Conservation (phyloP, 1,140 invertebrate genomes). For the Maniola jurtina region DNA sequence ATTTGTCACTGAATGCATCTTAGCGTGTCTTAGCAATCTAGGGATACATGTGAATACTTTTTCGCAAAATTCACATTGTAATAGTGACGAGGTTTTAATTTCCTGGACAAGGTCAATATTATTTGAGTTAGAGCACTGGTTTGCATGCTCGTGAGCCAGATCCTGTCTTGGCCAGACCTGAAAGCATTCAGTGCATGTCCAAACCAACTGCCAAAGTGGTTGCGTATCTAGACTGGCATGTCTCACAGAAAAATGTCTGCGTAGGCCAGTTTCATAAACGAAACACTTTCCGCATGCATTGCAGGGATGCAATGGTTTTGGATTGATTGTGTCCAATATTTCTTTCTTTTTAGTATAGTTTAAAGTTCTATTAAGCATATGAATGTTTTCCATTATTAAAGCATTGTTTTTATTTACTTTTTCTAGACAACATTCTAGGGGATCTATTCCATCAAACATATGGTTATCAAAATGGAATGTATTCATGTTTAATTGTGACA, state of each 20-base stretch:
- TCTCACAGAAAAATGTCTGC: slow-evolving; percentile 54
- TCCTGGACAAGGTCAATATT: slow-evolving; percentile 50
- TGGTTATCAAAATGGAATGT: slow-evolving; percentile 15
- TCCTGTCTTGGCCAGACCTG: slow-evolving; percentile 70
- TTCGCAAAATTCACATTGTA: slow-evolving; percentile 57
- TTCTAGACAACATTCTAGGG: slow-evolving; percentile 68
- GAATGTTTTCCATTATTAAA: slow-evolving; percentile 72
- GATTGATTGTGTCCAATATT: slow-evolving; percentile 52
- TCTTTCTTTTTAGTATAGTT: slow-evolving; percentile 71
- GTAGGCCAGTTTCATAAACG: slow-evolving; percentile 66
- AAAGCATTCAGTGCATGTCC: slow-evolving; percentile 71
- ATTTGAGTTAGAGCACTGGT: slow-evolving; percentile 42
- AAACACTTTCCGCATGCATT: slow-evolving; percentile 68
- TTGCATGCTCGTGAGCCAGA: slow-evolving; percentile 55
- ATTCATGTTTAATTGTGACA: slow-evolving; percentile 10
- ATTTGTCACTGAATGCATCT: slow-evolving; percentile 52
- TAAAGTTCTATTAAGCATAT: slow-evolving; percentile 68
- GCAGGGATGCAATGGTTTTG: slow-evolving; percentile 57
- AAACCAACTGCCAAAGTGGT: slow-evolving; percentile 68
- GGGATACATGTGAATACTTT: slow-evolving; percentile 72
- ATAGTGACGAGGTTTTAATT: slow-evolving; percentile 57
- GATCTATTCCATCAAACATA: slow-evolving; percentile 37
- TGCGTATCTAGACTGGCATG: slow-evolving; percentile 51
- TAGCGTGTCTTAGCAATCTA: slow-evolving; percentile 61
- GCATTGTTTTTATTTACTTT: slow-evolving; percentile 74